Base-by-base conservation (phyloP, 2,797 vertebrate genomes). In the Syngnathus rostellatus region DNA sequence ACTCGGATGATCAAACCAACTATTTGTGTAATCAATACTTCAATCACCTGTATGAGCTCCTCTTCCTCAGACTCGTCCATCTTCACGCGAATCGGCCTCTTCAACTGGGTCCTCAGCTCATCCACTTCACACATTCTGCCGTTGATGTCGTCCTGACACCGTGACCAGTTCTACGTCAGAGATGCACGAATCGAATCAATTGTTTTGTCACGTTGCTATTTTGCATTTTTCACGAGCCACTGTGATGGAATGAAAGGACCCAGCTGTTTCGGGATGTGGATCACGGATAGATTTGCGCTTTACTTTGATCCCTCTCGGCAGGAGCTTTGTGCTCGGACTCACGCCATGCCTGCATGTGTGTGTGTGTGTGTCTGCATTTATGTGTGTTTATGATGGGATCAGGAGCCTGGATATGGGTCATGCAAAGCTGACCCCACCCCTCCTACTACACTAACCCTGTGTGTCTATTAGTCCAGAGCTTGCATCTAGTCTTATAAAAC, bases 131-230 rank as follows among this genome's bases (percentile, higher is more conserved):
- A 67, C 86, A 39, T 19, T 16, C 80, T 58, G 37, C 85, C 84
- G 59, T 80, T 77, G 25, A 89, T 82, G 67, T 81, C 81, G 31
- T 84, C 82, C 87, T 92, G 90, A 89, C 90, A 93, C 72, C 6
- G 75, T 64, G 87, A 85, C 91, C 93, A 95, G 67, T 80, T 92
- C 96, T 99, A 57, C 25, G 4, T 68, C 38, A 81, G 5, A 50
- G 62, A 59, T 2, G 25, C 62, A 45, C 2, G 55, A 12, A 11
- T 10, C 5, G n/a, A n/a, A n/a, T n/a, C n/a, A n/a, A n/a, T n/a
- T n/a, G 7, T 60, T 45, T 48, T 1, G 21, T 40, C 19, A 38
- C 23, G 7, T 31, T 45, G 14, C 1, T 31, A 19, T 63, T 50
- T 64, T 21, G 12, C 16, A 51, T 51, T n/a, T 50, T 31, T 50